Base-by-base conservation (phyloP, 1,140 invertebrate genomes). In the Dreissena polymorpha region DNA sequence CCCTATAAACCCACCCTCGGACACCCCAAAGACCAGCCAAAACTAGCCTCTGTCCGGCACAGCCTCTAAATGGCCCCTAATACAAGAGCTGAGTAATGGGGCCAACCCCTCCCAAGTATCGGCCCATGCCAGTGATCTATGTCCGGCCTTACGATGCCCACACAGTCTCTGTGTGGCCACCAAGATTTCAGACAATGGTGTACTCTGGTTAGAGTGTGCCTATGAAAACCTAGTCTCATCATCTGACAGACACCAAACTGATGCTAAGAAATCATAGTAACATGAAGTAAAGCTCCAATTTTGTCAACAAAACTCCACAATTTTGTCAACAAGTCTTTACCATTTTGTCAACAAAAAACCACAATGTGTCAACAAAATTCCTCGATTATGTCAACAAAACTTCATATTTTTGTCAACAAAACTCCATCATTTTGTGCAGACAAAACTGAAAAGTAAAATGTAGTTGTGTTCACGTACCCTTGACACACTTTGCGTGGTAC, bases 401-500 rank as follows among this genome's bases (percentile, higher is more conserved):
- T n/a, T n/a, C n/a, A n/a, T n/a, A n/a, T n/a, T n/a, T n/a, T n/a
- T n/a, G n/a, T n/a, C n/a, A n/a, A n/a, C n/a, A n/a, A n/a, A n/a
- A n/a, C n/a, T n/a, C n/a, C n/a, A n/a, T n/a, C n/a, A n/a, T n/a
- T n/a, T n/a, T n/a, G n/a, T n/a, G n/a, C n/a, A n/a, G n/a, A n/a
- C n/a, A n/a, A n/a, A n/a, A n/a, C n/a, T n/a, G n/a, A n/a, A n/a
- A n/a, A n/a, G n/a, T n/a, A n/a, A n/a, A n/a, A n/a, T n/a, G n/a
- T n/a, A n/a, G n/a, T n/a, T n/a, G 23, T 23, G 12, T 21, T 8
- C 53, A 80, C 86, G 88, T 91, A 97, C 97, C 97, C 95, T 98
- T 99, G 3, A 99, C 94, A 93, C 98, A 99, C 79, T 97, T 95
- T 51, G 96, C 96, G 93, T 97, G 96, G 93, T 98, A 99, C 93